Evolutionary conservation across 2,113 vertebrate genomes (phyloP).

Genomic region (Petaurus breviceps): DNA sequence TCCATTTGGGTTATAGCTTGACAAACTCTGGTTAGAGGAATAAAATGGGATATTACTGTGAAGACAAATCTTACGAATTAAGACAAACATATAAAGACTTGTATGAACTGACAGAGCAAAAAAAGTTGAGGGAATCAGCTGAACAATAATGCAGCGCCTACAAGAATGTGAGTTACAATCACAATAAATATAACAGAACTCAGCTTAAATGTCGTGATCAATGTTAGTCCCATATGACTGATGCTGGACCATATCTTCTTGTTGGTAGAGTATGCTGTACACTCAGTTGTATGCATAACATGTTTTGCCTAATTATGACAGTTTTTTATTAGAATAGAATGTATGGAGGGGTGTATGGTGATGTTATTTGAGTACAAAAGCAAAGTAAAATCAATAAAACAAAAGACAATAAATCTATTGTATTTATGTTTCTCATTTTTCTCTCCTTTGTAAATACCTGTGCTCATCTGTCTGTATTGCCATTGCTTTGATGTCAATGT

Average conservation of each 20-base stretch:
- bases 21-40: not conserved
- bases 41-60: not conserved
- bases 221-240: not conserved
- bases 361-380: not conserved
- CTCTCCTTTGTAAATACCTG: constrained; percentile 38
- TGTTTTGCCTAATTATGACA: not conserved
- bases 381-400: not conserved
- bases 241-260: not conserved
- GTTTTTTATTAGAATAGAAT: not conserved
- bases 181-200: not conserved
- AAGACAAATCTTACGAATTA: not conserved
- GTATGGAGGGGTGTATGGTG: not conserved
- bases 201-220: not conserved
- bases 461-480: not conserved
- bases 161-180: not conserved
- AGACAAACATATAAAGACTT: not conserved
- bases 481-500: constrained; percentile 27
- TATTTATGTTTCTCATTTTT: constrained; percentile 22
- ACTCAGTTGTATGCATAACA: not conserved
- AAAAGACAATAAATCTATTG: not conserved
- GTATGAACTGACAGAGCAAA: not conserved
- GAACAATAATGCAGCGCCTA: not conserved
- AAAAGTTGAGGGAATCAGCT: too few species aligned
- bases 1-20: not conserved
- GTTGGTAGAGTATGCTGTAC: not conserved